Base-by-base conservation (phyloP, 2,888 invertebrate genomes). In the Poecilobothrus nobilitatus region DNA sequence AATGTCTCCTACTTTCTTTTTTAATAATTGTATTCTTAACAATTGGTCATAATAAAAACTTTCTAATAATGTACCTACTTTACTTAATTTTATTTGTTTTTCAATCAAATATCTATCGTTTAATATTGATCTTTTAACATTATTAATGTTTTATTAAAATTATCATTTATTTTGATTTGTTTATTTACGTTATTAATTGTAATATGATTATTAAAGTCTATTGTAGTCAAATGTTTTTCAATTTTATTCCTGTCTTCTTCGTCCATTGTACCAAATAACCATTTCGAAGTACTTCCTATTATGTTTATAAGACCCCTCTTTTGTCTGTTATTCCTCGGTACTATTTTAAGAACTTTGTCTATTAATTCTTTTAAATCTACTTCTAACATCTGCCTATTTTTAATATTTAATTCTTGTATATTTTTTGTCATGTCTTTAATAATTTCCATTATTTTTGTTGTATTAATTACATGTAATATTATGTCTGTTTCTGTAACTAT, bases 221-320 rank as follows among this genome's bases (percentile, higher is more conserved):
- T 65, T 65, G 10, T 44, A 18, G 41, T 53, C 15, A 68, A 34
- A 68, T 68, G 68, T 64, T 64, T 41, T 21, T 65, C 65, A 65
- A 68, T 65, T 3, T 68, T 34, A 5, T 65, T 10, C 20, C 68
- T 68, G 27, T 53, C 65, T 53, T 68, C 53, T n/a, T 68, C 68
- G 27, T 68, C 61, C 65, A 68, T 68, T 6, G 65, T 68, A 15
- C 65, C 68, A 20, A 68, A 65, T 27, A 68, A 65, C 34, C 34
- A 68, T 34, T 68, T 65, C 22, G 64, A 53, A 53, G 53, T 33
- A 27, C 44, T 68, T 22, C 53, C 65, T 53, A 65, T 65, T 53
- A 68, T 27, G n/a, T 68, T 68, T 22, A 65, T 22, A 10, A 68
- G 65, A 33, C 68, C 68, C 22, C 65, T 10, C 53, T 27, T 68